These are phyloP conservation scores for Trisateles emortualis DNA, from an alignment of 2,888 invertebrate genomes.

Conservation along the genomic window DNA sequence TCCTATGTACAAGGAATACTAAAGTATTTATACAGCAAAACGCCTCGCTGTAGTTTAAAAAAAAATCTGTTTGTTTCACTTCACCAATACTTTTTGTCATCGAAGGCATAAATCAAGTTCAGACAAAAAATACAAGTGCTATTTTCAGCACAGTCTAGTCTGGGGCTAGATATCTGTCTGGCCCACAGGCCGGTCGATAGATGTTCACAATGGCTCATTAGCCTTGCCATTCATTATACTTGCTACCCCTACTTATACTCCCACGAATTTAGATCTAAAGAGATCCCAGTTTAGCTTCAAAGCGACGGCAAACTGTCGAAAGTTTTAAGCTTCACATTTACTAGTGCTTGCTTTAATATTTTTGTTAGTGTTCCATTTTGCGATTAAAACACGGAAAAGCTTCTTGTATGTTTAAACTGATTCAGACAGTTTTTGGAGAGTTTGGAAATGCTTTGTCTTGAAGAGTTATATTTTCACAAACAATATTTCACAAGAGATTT, in stretches of 20 bases:
- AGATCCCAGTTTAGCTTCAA: conserved; percentile 16
- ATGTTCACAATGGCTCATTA: conserved; percentile 53
- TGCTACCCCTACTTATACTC: conserved; percentile 39
- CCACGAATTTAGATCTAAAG: conserved; percentile 15
- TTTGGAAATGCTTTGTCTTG: neutral
- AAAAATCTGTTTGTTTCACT: neutral
- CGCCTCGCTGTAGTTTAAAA: neutral
- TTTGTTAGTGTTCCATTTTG: conserved; percentile 14
- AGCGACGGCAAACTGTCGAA: conserved; percentile 13
- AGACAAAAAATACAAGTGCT: neutral
- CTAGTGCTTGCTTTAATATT: conserved; percentile 12
- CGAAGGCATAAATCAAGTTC: neutral
- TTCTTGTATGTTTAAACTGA: conserved; percentile 8
- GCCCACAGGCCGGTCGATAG: conserved; percentile 22
- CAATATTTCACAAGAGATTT: neutral
- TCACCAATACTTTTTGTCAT: neutral
- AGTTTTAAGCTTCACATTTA: conserved; percentile 8
- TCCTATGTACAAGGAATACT: neutral
- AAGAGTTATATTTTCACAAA: neutral
- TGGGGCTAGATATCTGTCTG: neutral
- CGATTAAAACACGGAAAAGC: conserved; percentile 19
- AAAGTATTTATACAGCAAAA: neutral
- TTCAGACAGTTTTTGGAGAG: neutral
- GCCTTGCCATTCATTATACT: conserved; percentile 54
- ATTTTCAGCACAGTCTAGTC: neutral